Evolutionary conservation across 1,140 invertebrate species (phyloP).

Genomic region (Pseudachorutes palmiensis): DNA sequence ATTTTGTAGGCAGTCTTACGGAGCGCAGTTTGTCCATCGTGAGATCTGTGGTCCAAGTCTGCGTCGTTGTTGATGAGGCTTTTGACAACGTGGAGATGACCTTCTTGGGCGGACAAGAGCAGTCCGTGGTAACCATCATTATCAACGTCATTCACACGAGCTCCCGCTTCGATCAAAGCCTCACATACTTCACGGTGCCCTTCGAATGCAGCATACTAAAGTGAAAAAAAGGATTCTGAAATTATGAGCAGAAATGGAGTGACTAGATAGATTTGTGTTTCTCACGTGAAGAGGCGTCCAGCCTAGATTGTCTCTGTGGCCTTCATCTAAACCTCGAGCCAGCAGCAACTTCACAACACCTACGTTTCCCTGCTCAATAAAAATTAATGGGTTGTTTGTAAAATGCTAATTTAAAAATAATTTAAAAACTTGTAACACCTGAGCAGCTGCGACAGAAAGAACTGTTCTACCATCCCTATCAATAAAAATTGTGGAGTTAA

Average conservation of each 20-base stretch:
- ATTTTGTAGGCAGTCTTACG: not conserved
- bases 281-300: conserved; percentile 77
- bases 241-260: not conserved
- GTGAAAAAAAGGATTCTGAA: not conserved
- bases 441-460: conserved; percentile 48
- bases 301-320: conserved; percentile 80
- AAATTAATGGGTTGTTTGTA: not conserved
- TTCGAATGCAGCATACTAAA: conserved; percentile 70
- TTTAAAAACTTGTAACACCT: no score
- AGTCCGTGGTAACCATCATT: conserved; percentile 89
- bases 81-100: conserved; percentile 63
- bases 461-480: conserved; percentile 71
- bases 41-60: conserved; percentile 76
- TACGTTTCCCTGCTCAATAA: conserved; percentile 63
- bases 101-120: conserved; percentile 80
- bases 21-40: conserved; percentile 82
- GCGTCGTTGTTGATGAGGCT: conserved; percentile 65
- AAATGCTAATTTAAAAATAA: no score
- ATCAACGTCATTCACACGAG: conserved; percentile 80
- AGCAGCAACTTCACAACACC: conserved; percentile 80
- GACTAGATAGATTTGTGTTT: not conserved
- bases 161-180: conserved; percentile 79
- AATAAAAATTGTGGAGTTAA: not conserved
- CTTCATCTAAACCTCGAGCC: conserved; percentile 80
- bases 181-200: conserved; percentile 82